Conservation (phyloP, 2,888 invertebrate species). For the Cheiracanthium punctorium region DNA sequence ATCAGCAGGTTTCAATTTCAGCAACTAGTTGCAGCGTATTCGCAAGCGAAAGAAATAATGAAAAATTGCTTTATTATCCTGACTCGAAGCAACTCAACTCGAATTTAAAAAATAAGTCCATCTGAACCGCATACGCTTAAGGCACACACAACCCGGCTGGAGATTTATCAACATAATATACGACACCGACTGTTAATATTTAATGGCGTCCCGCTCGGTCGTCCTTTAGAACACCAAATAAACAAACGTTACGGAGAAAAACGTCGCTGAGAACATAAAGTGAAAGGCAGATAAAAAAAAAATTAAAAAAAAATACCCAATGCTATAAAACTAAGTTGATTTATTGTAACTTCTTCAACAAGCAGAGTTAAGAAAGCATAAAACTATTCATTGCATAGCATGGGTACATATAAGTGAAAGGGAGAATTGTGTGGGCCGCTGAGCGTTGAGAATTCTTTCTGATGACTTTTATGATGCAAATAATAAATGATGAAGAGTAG, state of each 20-base stretch:
- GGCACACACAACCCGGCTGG: background rate
- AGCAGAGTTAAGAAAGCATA: conserved; percentile 24
- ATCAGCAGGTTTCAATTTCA: too few relatives aligned
- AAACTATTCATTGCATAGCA: conserved; percentile 44
- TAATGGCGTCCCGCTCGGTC: conserved; percentile 15
- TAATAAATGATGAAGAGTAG: background rate
- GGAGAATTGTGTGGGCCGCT: background rate
- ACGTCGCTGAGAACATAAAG: background rate
- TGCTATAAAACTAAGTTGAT: conserved; percentile 47
- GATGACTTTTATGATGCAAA: conserved; percentile 4
- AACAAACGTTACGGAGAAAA: background rate
- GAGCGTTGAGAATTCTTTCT: background rate
- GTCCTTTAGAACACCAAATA: conserved; percentile 1
- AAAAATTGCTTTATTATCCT: background rate
- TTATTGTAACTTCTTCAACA: conserved; percentile 32
- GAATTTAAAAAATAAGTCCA: conserved; percentile 1
- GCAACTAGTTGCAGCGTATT: background rate
- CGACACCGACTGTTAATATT: conserved; percentile 25
- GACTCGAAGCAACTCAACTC: background rate
- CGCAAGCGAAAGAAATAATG: too few relatives aligned
- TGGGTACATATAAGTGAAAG: background rate
- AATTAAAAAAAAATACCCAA: conserved; percentile 17
- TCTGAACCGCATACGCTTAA: background rate
- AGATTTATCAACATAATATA: conserved; percentile 27
- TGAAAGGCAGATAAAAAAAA: background rate